These are phyloP conservation scores for Drosophila trapezifrons DNA, from an alignment of 1,140 invertebrate genomes.

Conservation along the genomic window DNA sequence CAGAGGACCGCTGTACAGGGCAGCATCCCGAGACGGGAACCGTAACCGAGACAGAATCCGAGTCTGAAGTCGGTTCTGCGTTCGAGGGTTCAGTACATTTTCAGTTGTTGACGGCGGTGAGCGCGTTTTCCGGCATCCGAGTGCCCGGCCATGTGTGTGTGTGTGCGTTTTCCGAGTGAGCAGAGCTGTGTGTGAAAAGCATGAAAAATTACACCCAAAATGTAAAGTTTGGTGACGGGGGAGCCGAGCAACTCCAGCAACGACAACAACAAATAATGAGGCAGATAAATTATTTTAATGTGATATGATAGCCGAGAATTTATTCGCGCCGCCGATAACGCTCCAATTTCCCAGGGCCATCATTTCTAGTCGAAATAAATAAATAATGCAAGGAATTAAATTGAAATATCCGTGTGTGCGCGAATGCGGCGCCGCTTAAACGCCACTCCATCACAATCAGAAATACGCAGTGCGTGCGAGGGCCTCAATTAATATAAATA, in stretches of 20 bases:
- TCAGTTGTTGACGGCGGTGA: constrained; percentile 74
- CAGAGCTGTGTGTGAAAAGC: constrained; percentile 40
- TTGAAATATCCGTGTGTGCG: constrained; percentile 39
- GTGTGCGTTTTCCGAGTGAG: constrained; percentile 32
- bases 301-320: constrained; percentile 72
- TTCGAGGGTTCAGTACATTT: constrained; percentile 65
- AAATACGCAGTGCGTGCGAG: constrained; percentile 43
- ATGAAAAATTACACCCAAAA: constrained; percentile 71
- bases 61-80: neutral
- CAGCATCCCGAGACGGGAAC: constrained; percentile 40
- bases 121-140: constrained; percentile 66
- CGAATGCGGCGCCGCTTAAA: constrained; percentile 52
- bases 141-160: constrained; percentile 10
- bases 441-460: constrained; percentile 51
- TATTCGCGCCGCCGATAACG: constrained; percentile 48
- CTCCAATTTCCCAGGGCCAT: constrained; percentile 46
- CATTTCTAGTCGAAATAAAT: constrained; percentile 52
- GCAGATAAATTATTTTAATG: constrained; percentile 78
- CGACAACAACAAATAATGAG: constrained; percentile 36
- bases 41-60: constrained; percentile 11
- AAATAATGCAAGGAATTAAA: constrained; percentile 69
- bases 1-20: constrained; percentile 23
- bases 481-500: constrained; percentile 63
- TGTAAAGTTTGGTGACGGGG: constrained; percentile 49
- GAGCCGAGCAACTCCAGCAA: constrained; percentile 5